phyloP scores from a whole-genome alignment of 2,113 vertebrate genomes.

The Uria aalge region DNA sequence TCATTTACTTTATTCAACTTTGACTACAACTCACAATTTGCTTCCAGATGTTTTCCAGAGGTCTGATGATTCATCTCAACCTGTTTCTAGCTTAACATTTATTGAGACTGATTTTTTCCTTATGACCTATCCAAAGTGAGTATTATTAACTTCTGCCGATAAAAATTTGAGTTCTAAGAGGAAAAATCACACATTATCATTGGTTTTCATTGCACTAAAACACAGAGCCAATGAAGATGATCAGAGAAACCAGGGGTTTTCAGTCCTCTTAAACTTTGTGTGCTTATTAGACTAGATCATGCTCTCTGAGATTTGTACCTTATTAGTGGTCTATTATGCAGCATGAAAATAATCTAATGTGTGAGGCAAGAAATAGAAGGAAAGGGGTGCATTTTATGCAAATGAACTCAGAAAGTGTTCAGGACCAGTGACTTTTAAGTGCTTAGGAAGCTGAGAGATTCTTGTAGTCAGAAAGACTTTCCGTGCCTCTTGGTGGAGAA shows the following conservation, averaged over 20 bases:
- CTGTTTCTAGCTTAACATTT: not conserved
- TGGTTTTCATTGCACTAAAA: not conserved
- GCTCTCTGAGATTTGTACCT: not conserved
- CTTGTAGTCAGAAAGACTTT: not conserved
- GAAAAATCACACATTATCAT: not conserved
- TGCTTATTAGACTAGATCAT: not conserved
- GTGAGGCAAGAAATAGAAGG: constrained; percentile 45
- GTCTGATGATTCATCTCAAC: not conserved
- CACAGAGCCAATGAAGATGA: not conserved
- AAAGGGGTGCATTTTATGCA: constrained; percentile 38
- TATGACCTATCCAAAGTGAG: not conserved
- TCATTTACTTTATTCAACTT: not conserved
- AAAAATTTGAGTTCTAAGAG: not conserved
- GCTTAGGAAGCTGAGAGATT: constrained; percentile 5
- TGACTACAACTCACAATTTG: not conserved
- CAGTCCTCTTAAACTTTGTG: not conserved
- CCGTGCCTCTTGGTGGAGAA: accelerated
- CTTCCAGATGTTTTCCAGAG: not conserved
- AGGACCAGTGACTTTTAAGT: constrained; percentile 20
- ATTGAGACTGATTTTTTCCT: not conserved
- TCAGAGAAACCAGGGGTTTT: not conserved
- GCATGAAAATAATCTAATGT: constrained; percentile 41
- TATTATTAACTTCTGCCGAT: not conserved
- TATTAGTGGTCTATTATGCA: constrained; percentile 19
- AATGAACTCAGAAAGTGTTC: constrained; percentile 37